Evolutionary conservation across 2,888 invertebrate genomes (phyloP).

Genomic region (Drosophila parthenogenetica): DNA sequence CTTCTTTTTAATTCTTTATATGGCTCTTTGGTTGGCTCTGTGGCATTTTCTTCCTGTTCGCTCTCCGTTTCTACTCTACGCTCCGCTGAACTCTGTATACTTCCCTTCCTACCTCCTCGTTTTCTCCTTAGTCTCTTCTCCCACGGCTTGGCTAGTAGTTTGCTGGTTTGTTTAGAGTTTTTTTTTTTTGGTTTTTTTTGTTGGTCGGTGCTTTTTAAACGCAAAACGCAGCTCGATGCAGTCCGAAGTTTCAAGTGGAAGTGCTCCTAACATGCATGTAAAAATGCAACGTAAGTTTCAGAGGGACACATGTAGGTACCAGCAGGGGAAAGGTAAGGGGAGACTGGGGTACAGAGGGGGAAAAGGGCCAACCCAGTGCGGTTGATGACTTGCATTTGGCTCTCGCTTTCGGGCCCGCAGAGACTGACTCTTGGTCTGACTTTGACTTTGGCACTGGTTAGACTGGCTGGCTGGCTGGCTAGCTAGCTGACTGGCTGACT

Average conservation of each 20-base stretch:
- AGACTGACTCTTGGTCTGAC: conserved; percentile 69
- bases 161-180: conserved; percentile 72
- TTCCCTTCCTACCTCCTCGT: background rate
- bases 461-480: conserved; percentile 62
- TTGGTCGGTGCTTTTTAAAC: conserved; percentile 66
- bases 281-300: conserved; percentile 72
- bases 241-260: conserved; percentile 57
- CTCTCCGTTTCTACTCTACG: conserved; percentile 49
- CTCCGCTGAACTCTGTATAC: conserved; percentile 61
- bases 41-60: conserved; percentile 70
- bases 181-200: too few relatives aligned
- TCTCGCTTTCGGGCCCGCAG: conserved; percentile 64
- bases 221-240: conserved; percentile 25
- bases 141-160: conserved; percentile 51
- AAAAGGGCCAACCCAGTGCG: conserved; percentile 47
- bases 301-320: conserved; percentile 6
- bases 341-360: background rate
- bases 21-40: conserved; percentile 69
- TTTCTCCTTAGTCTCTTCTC: background rate
- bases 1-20: conserved; percentile 69
- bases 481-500: conserved; percentile 46
- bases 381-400: conserved; percentile 76
- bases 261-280: conserved; percentile 72
- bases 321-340: background rate
- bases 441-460: conserved; percentile 81